Conservation (phyloP, 2,113 vertebrate genomes). For the Myotis davidii region DNA sequence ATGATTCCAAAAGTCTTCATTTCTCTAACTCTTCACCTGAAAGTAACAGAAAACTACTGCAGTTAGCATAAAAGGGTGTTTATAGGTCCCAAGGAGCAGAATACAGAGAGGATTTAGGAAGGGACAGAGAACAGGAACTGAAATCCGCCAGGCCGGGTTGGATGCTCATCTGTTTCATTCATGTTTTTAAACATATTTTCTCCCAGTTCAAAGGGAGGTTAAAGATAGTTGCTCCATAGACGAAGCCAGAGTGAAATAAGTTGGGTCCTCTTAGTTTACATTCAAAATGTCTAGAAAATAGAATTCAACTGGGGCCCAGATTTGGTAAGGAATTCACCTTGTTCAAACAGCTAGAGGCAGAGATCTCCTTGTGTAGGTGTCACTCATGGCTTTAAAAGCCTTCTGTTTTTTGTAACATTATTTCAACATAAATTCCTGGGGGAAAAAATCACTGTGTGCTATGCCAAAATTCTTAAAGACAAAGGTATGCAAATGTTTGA, state of each 20-base stretch:
- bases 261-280: not conserved
- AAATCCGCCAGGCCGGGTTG: fast-evolving
- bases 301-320: not conserved
- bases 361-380: not conserved
- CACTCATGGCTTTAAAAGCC: not conserved
- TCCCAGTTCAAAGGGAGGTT: not conserved
- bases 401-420: not conserved
- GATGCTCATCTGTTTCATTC: not conserved
- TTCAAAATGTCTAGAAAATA: not conserved
- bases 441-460: not conserved
- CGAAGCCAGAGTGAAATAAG: not conserved
- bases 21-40: not conserved
- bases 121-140: not conserved
- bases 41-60: not conserved
- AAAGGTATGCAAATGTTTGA: not conserved
- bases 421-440: not conserved
- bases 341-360: not conserved
- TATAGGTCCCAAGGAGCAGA: not conserved
- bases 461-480: not conserved
- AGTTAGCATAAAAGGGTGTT: too few relatives aligned
- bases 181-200: not conserved
- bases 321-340: not conserved
- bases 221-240: not conserved
- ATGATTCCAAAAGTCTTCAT: not conserved
- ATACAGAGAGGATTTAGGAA: not conserved